These are phyloP conservation scores for Dastarcus helophoroides DNA, from an alignment of 2,888 invertebrate species.

Conservation along the genomic window DNA sequence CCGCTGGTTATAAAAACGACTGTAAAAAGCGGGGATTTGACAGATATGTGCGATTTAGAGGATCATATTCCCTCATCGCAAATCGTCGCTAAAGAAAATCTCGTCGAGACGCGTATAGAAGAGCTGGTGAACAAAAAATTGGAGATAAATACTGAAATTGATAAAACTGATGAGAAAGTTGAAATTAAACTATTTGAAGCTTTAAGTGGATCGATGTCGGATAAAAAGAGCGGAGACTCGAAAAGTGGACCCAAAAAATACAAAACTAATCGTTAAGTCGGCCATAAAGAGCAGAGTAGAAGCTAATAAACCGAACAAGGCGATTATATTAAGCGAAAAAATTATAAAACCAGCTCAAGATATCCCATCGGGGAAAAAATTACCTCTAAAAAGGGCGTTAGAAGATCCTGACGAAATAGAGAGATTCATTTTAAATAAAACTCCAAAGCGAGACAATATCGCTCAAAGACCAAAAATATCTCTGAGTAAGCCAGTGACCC, in stretches of 20 bases:
- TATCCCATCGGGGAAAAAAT: constrained; percentile 25
- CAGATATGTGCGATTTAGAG: constrained; percentile 23
- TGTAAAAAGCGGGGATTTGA: constrained; percentile 7
- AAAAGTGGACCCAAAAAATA: constrained; percentile 1
- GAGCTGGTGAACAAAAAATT: no score
- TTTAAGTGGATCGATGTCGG: no score
- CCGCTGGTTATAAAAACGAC: constrained; percentile 9
- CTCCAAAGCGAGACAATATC: constrained; percentile 4
- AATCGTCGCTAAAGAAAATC: no score
- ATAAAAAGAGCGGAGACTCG: neutral
- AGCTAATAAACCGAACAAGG: constrained; percentile 19
- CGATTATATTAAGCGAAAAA: constrained; percentile 33
- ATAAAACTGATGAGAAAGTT: no score
- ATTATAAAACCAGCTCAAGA: constrained; percentile 28
- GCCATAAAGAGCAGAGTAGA: constrained; percentile 7
- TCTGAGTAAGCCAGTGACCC: neutral
- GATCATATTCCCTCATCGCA: constrained; percentile 26
- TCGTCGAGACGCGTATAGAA: no score
- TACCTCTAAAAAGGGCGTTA: constrained; percentile 23
- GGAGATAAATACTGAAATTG: no score
- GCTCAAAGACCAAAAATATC: constrained; percentile 1
- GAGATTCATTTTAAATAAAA: constrained; percentile 32
- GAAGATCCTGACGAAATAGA: constrained; percentile 35
- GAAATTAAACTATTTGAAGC: no score
- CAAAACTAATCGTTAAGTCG: constrained; percentile 4